phyloP scores from a whole-genome alignment of 2,888 invertebrate species.

The Aleiodes leptofemur region DNA sequence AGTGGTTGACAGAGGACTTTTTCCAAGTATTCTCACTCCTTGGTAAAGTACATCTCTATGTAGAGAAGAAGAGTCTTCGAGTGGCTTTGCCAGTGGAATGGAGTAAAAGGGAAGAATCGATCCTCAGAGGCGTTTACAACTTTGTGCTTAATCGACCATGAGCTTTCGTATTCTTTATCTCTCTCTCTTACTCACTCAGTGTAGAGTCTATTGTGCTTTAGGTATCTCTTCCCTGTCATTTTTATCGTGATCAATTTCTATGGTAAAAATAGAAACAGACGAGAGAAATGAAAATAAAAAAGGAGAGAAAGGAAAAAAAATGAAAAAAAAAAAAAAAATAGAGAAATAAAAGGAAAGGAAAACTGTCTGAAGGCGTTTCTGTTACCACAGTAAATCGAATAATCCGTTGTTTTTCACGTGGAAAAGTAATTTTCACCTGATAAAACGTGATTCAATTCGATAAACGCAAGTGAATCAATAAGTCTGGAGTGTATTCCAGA shows the following conservation, averaged over 20 bases:
- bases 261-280: not conserved
- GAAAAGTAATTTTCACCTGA: slow-evolving; percentile 26
- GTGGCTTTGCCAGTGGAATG: too few species aligned
- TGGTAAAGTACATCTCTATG: too few species aligned
- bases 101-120: too few species aligned
- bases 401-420: slow-evolving; percentile 8
- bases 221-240: not conserved
- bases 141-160: too few species aligned
- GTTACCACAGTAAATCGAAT: slow-evolving; percentile 6
- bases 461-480: slow-evolving; percentile 20
- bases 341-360: slow-evolving; percentile 13
- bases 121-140: too few species aligned
- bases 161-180: too few species aligned
- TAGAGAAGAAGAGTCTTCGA: too few species aligned
- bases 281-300: not conserved
- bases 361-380: not conserved
- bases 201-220: too few species aligned
- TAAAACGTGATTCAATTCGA: slow-evolving; percentile 22
- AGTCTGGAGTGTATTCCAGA: not conserved
- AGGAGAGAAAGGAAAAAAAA: slow-evolving; percentile 6
- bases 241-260: slow-evolving; percentile 2
- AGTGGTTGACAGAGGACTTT: too few species aligned
- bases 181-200: too few species aligned
- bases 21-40: too few species aligned
- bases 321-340: not conserved